Percentiles rank a stretch among this genome's conserved stretches.
Conservation (phyloP, 2,797 vertebrate species). For the Cynodonichthys magdalenae region DNA sequence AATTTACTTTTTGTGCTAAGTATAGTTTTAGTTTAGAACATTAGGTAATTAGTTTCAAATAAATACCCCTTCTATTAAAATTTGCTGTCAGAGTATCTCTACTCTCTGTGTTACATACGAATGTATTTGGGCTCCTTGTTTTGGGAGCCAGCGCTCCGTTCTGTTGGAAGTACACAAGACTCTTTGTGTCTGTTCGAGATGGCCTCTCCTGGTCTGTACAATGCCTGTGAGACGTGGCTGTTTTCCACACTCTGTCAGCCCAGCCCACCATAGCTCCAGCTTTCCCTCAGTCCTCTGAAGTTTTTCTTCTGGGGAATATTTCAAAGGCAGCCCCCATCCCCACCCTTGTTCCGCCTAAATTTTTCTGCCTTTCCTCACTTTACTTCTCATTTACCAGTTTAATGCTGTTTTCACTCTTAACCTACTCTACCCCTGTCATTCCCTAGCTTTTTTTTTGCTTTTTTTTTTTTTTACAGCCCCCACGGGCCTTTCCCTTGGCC, state of each 20-base stretch:
- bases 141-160: conserved; percentile 34
- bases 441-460: conserved; percentile 15
- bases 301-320: conserved; percentile 65
- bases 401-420: conserved; percentile 61
- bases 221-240: conserved; percentile 79
- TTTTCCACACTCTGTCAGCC: conserved; percentile 74
- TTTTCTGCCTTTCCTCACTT: conserved; percentile 17
- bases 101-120: conserved; percentile 5
- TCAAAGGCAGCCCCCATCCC: conserved; percentile 64
- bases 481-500: conserved; percentile 74
- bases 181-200: conserved; percentile 56
- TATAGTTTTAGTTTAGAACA: background rate
- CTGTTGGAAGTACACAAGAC: conserved; percentile 42
- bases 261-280: conserved; percentile 53
- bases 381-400: conserved; percentile 36
- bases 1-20: background rate
- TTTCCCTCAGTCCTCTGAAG: conserved; percentile 61
- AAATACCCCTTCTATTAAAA: background rate
- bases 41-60: background rate
- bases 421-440: conserved; percentile 27
- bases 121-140: conserved; percentile 16
- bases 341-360: conserved; percentile 46
- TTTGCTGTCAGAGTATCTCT: conserved; percentile 20
- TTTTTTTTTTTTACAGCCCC: conserved; percentile 57
- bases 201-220: conserved; percentile 60